Base-by-base conservation (phyloP, 1,140 invertebrate species). In the Fragariocoptes setiger region DNA sequence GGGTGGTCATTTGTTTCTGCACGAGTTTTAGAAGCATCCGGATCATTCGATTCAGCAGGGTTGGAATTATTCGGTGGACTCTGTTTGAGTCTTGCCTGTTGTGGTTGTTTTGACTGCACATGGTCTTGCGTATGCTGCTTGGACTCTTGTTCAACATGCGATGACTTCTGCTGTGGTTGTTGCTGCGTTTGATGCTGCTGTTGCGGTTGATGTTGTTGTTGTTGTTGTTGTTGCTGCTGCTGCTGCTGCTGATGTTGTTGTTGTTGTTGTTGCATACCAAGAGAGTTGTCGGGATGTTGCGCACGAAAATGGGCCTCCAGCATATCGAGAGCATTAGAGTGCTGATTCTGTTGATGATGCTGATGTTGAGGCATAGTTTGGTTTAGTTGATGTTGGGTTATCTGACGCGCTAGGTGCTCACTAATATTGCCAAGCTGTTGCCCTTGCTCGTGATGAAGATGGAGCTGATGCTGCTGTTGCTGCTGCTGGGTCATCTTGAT, bases 1-100 rank as follows among this genome's bases (percentile, higher is more conserved):
- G 18, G 20, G 41, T 42, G 21, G 17, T 46, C 46, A 42, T 46
- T 42, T 35, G 41, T 44, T 31, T 44, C 47, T 31, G 19, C 35
- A n/a, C 12, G 12, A 42, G 17, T 13, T 20, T 16, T 21, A 38
- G 37, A 35, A 41, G n/a, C 8, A 13, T 17, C 15, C n/a, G 42
- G 5, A 42, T 42, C 20, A 35, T 14, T 17, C 19, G 8, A 18
- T 19, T 35, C 19, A 39, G 18, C 31, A 37, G 19, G 39, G 22
- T 19, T 35, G 15, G 3, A 17, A 35, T 21, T 22, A 37, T 21
- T 42, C 36, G 16, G 35, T 16, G 18, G 18, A 12, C 16, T 16
- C 43, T 25, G 17, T 31, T 18, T 44, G 21, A 8, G 16, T 20
- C 18, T 8, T 14, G 17, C 35, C 12, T 37, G 39, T 42, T 21